Conservation (phyloP, 2,888 invertebrate genomes). For the Diplazon laetatorius region DNA sequence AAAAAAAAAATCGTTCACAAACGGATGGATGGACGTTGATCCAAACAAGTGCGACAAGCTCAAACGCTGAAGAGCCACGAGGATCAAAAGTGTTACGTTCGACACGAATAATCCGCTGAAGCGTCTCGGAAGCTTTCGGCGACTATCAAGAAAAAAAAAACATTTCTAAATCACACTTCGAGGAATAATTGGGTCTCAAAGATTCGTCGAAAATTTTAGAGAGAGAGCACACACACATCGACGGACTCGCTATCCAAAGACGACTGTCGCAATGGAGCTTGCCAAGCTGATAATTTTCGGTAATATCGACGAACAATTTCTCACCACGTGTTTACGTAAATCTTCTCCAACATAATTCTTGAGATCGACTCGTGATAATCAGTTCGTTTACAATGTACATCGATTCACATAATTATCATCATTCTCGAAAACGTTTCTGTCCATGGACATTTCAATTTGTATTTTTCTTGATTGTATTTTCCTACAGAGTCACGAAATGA, state of each 20-base stretch:
- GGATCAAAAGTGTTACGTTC: background rate
- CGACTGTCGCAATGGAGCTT: constrained; percentile 6
- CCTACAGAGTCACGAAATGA: no score
- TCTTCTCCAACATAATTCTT: no score
- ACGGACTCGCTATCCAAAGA: constrained; percentile 1
- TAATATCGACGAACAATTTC: background rate
- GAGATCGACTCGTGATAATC: no score
- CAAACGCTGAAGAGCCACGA: constrained; percentile 9
- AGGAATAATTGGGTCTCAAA: background rate
- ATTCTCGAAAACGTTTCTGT: no score
- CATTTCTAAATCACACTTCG: background rate
- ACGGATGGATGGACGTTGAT: no score
- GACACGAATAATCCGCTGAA: background rate
- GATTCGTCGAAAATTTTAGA: background rate
- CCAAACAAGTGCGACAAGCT: background rate
- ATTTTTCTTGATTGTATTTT: no score
- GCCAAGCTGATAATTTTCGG: background rate
- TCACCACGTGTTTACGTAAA: no score
- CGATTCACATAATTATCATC: no score
- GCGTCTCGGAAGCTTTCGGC: background rate
- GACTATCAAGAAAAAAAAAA: background rate
- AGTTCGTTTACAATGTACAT: no score
- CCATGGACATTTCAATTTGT: no score
- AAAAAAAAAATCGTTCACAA: no score
- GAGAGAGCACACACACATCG: no score